Percentiles rank a stretch among this genome's conserved stretches.
Conservation (phyloP, 2,113 vertebrate species). For the Cervus canadensis region DNA sequence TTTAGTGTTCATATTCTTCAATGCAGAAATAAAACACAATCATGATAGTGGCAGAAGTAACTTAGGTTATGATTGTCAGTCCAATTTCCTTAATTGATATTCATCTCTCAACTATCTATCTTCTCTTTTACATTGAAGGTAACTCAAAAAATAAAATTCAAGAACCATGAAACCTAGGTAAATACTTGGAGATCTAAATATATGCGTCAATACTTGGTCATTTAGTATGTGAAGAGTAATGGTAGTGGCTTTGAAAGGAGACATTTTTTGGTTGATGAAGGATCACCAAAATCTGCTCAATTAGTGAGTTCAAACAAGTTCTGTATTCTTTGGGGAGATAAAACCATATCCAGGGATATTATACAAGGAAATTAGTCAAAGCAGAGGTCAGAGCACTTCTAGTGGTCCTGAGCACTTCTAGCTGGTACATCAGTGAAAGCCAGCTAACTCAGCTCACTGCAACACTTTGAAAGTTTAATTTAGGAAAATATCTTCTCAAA, state of each 20-base stretch:
- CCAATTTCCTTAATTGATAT: not conserved
- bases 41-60: not conserved
- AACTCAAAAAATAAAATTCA: not conserved
- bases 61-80: not conserved
- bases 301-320: not conserved
- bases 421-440: not conserved
- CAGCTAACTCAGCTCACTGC: not conserved
- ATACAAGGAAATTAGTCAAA: not conserved
- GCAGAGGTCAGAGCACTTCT: not conserved
- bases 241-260: not conserved
- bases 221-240: not conserved
- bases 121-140: not conserved
- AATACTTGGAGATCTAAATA: not conserved
- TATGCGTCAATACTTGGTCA: not conserved
- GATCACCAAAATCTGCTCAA: not conserved
- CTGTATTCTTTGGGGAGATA: not conserved
- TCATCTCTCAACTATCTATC: not conserved
- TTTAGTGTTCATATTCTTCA: not conserved
- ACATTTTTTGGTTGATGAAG: not conserved
- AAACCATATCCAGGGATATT: not conserved
- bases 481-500: not conserved
- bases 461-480: not conserved
- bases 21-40: not conserved
- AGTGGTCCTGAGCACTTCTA: not conserved
- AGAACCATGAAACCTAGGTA: not conserved